Percentiles rank a stretch among this genome's conserved stretches.
These are phyloP conservation scores for Orthochromis indermauri DNA, from an alignment of 2,113 vertebrate species.

Conservation along the genomic window DNA sequence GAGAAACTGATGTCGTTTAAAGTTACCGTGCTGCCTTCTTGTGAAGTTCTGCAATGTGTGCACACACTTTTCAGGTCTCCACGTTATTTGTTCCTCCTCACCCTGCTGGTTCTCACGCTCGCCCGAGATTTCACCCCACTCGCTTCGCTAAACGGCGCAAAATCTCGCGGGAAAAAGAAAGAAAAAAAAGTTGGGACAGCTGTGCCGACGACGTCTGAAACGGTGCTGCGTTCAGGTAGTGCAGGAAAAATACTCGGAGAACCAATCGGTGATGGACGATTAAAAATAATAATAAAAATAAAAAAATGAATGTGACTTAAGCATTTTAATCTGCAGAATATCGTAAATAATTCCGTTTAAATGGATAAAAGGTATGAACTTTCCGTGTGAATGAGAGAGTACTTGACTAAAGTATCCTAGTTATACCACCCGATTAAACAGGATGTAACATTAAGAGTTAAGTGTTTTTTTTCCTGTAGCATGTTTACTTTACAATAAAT, in stretches of 20 bases:
- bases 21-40: neutral
- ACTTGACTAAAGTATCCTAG: neutral
- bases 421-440: neutral
- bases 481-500: neutral
- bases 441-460: neutral
- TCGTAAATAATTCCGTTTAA: neutral
- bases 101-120: neutral
- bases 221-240: neutral
- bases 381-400: neutral
- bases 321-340: neutral
- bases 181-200: neutral
- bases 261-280: neutral
- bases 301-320: rapidly evolving
- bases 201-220: neutral
- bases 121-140: constrained; percentile 24
- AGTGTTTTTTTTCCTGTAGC: neutral
- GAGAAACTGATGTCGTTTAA: neutral
- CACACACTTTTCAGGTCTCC: neutral
- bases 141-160: neutral
- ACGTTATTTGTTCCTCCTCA: constrained; percentile 7
- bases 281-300: rapidly evolving
- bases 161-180: constrained; percentile 40
- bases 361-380: neutral
- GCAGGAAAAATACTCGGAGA: neutral
- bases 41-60: neutral